Percentiles rank a stretch among this genome's conserved stretches.
Conservation (phyloP, 2,113 vertebrate species). For the Phrynosoma blainvillii region DNA sequence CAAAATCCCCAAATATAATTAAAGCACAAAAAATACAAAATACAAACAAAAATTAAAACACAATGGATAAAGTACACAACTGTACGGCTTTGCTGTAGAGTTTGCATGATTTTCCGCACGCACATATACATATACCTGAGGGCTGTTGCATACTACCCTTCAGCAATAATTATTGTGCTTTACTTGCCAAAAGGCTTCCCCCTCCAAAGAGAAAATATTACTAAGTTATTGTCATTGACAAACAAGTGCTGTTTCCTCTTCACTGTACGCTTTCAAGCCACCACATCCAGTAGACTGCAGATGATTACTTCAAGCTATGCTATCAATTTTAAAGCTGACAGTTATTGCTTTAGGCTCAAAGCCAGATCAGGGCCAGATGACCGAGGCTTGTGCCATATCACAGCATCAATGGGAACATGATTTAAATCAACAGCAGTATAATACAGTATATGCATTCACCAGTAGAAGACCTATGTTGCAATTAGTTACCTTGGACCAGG, state of each 20-base stretch:
- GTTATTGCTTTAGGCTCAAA: conserved; percentile 42
- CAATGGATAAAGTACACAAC: no score
- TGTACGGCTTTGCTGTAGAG: neutral
- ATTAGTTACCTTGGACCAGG: no score
- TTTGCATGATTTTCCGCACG: neutral
- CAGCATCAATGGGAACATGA: conserved; percentile 50
- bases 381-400: conserved; percentile 44
- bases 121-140: neutral
- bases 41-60: no score
- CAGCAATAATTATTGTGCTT: neutral
- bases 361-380: conserved; percentile 45
- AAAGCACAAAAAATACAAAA: no score
- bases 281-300: conserved; percentile 11
- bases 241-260: conserved; percentile 38
- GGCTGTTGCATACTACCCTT: neutral
- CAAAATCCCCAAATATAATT: no score
- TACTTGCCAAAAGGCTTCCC: neutral
- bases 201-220: neutral
- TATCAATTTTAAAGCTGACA: conserved; percentile 56
- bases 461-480: neutral
- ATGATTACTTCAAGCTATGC: conserved; percentile 43
- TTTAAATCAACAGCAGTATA: conserved; percentile 44
- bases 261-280: conserved; percentile 42
- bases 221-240: neutral
- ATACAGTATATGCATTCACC: conserved; percentile 3